Base-by-base conservation (phyloP, 2,113 vertebrate genomes). In the Sphyrna mokarran region DNA sequence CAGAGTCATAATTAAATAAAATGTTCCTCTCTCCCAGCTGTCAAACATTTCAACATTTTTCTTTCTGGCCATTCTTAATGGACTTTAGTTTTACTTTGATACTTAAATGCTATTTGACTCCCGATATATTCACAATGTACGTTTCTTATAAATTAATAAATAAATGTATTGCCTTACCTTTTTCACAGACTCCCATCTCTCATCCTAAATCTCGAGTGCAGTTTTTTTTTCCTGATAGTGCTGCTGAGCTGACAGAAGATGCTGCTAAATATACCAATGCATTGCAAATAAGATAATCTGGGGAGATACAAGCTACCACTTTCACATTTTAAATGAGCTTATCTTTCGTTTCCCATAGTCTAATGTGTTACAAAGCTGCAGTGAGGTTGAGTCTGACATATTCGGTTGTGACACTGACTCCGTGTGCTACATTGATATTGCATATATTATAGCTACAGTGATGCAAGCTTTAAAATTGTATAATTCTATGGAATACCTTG, bases 161-260 rank as follows among this genome's bases (percentile, higher is more conserved):
- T 76, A 54, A 95, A 95, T 95, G 1, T 7, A 43, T 95, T 95
- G 94, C 94, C 89, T 93, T 93, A 95, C 94, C 94, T 48, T 95
- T 69, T 33, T 48, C 94, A 95, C 40, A 43, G 37, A 54, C 68
- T 95, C 68, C 33, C 68, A 95, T 95, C 68, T 72, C 69, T 95
- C 94, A 95, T 95, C 94, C 94, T 95, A 95, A 10, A 54, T 76
- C 94, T 72, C 43, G 23, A 76, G 10, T 43, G 68, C 68, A 95
- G 68, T 26, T 95, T 43, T 95, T n/a, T n/a, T 72, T 43, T 95
- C 63, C 37, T 43, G 91, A 94, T 70, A 33, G 10, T 95, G 94
- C 54, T 72, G 68, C 68, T 72, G 23, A 43, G 69, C 54, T 48
- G 94, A 95, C 72, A 16, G 13, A 76, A 70, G 26, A 43, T 95